Conservation (phyloP, 2,113 vertebrate genomes). For the Natator depressus region DNA sequence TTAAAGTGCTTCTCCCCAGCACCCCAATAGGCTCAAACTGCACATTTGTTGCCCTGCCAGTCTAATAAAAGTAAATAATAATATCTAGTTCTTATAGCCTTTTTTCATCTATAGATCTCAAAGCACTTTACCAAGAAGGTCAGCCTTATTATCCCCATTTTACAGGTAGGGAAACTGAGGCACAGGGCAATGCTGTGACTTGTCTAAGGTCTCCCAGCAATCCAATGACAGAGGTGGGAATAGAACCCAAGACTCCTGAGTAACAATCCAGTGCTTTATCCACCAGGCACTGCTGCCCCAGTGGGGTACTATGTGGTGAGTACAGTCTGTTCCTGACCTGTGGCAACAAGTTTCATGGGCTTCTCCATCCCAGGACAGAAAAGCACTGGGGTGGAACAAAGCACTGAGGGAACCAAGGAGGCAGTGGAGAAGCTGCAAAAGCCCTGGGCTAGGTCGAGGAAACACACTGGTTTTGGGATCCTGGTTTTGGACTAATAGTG, state of each 20-base stretch:
- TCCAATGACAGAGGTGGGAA: background rate
- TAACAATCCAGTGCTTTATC: background rate
- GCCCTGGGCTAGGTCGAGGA: background rate
- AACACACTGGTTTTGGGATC: background rate
- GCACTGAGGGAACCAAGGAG: background rate
- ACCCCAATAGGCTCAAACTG: background rate
- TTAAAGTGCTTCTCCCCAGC: background rate
- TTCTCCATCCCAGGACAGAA: background rate
- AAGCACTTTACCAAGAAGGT: background rate
- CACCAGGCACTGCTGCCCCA: background rate
- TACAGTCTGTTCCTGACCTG: background rate
- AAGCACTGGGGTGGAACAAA: background rate
- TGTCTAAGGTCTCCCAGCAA: background rate
- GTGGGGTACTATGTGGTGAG: background rate
- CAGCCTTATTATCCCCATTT: background rate
- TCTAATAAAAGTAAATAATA: background rate
- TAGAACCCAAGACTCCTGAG: background rate
- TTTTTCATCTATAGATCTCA: background rate
- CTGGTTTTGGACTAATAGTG: background rate
- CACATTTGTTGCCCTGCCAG: background rate
- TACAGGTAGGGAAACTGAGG: background rate
- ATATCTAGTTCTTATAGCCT: background rate
- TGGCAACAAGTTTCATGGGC: background rate
- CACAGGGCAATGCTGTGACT: background rate
- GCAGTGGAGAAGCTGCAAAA: background rate